Evolutionary conservation across 1,140 invertebrate genomes (phyloP).

Genomic region (Drosophila burlai): DNA sequence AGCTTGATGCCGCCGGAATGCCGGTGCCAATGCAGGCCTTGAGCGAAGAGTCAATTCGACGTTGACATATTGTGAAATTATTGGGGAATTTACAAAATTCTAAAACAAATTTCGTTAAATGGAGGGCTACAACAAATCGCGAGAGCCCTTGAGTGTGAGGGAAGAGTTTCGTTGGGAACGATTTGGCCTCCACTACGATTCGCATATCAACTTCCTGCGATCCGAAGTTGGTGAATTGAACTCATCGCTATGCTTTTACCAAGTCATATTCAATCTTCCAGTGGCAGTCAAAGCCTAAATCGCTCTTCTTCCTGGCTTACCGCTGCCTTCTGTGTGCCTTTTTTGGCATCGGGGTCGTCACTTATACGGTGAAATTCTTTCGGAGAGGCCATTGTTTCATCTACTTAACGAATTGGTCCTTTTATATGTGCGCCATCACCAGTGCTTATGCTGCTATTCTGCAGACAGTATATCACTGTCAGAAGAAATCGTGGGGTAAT

Average conservation of each 20-base stretch:
- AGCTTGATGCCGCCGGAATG: neutral
- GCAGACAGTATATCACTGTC: conserved; percentile 24
- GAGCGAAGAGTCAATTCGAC: conserved; percentile 27
- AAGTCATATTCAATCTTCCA: conserved; percentile 1
- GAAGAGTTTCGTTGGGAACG: conserved; percentile 21
- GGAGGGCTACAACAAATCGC: neutral
- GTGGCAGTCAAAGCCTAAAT: conserved; percentile 50
- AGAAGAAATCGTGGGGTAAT: conserved; percentile 28
- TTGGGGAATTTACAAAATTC: conserved; percentile 5
- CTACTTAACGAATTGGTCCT: conserved; percentile 62
- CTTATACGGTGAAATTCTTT: conserved; percentile 4
- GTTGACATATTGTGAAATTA: conserved; percentile 3
- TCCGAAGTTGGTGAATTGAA: conserved; percentile 46
- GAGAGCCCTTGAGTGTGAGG: conserved; percentile 23
- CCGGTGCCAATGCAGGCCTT: conserved; percentile 3
- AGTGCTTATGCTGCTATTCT: conserved; percentile 40
- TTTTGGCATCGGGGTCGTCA: conserved; percentile 25
- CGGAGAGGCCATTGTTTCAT: conserved; percentile 37
- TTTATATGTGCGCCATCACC: conserved; percentile 41
- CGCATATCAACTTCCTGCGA: conserved; percentile 38
- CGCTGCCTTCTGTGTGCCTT: conserved; percentile 48
- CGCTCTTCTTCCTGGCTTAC: conserved; percentile 44
- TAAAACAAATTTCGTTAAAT: neutral
- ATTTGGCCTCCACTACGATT: conserved; percentile 31
- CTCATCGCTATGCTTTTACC: neutral